Percentiles rank a stretch among this genome's conserved stretches.
These are phyloP conservation scores for Drosophila anceps DNA, from an alignment of 2,888 invertebrate genomes.

Conservation along the genomic window DNA sequence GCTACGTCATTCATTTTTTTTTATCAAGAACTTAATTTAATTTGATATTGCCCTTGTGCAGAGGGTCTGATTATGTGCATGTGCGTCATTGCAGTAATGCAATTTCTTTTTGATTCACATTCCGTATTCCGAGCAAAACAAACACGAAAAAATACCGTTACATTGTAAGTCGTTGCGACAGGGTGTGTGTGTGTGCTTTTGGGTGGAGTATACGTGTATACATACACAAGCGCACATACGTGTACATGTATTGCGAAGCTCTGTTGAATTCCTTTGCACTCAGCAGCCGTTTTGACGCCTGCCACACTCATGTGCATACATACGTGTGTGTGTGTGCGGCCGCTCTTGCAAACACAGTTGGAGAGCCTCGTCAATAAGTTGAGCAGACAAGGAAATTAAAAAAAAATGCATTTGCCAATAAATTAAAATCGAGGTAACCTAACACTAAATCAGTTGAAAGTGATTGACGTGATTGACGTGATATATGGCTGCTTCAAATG, in stretches of 20 bases:
- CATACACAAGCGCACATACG: constrained; percentile 1
- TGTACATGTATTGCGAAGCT: constrained; percentile 17
- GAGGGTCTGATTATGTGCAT: constrained; percentile 9
- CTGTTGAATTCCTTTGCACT: constrained; percentile 44
- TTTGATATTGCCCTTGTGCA: neutral
- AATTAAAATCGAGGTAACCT: constrained; percentile 20
- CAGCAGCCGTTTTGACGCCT: constrained; percentile 37
- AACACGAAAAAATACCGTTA: constrained; percentile 60
- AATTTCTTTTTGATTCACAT: constrained; percentile 35
- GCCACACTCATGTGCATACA: constrained; percentile 1
- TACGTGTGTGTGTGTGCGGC: constrained; percentile 16
- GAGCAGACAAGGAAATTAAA: constrained; percentile 13
- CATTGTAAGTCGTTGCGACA: constrained; percentile 29
- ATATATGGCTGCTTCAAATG: constrained; percentile 10
- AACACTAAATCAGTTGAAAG: constrained; percentile 20
- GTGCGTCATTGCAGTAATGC: constrained; percentile 13
- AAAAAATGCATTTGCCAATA: constrained; percentile 8
- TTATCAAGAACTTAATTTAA: neutral
- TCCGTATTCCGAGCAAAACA: constrained; percentile 57
- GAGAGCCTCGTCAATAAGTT: constrained; percentile 31
- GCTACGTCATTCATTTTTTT: neutral
- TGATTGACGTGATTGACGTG: neutral
- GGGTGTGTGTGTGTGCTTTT: constrained; percentile 24
- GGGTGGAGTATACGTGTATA: constrained; percentile 45
- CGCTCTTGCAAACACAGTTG: constrained; percentile 24